These are phyloP conservation scores for Hypsibius dujardini DNA, from an alignment of 1,140 invertebrate genomes.

Conservation along the genomic window DNA sequence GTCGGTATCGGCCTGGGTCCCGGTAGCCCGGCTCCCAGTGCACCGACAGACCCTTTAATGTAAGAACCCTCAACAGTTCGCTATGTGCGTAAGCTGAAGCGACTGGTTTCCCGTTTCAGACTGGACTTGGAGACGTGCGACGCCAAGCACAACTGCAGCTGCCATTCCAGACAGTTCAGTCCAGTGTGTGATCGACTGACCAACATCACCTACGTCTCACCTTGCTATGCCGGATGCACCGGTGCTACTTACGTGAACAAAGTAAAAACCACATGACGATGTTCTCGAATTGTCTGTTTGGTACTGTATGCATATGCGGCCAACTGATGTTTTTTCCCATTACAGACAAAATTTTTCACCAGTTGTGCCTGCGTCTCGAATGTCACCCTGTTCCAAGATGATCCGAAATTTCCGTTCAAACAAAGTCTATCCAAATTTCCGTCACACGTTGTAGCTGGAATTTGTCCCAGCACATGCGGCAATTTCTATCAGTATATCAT, in stretches of 20 bases:
- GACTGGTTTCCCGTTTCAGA: no score
- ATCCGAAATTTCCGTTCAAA: no score
- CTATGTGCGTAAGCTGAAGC: no score
- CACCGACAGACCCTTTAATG: no score
- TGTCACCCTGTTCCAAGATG: not conserved
- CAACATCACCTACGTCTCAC: not conserved
- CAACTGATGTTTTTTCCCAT: not conserved
- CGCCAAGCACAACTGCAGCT: not conserved
- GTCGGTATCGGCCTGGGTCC: no score
- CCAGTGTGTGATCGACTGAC: not conserved
- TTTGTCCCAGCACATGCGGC: not conserved
- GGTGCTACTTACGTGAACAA: not conserved
- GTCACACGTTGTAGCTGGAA: not conserved
- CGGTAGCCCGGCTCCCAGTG: no score
- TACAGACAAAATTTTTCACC: not conserved
- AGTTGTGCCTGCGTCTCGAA: not conserved
- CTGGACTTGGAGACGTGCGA: no score
- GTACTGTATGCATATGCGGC: no score
- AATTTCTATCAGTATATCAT: not conserved
- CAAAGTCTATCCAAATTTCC: no score
- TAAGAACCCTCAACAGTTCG: no score
- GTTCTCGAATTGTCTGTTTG: no score
- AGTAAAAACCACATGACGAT: not conserved
- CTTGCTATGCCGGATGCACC: not conserved
- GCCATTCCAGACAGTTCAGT: not conserved